Evolutionary conservation across 2,888 invertebrate species (phyloP), one percentile per base, ranked within the genome.

Genomic region (Torymus tubicola): DNA sequence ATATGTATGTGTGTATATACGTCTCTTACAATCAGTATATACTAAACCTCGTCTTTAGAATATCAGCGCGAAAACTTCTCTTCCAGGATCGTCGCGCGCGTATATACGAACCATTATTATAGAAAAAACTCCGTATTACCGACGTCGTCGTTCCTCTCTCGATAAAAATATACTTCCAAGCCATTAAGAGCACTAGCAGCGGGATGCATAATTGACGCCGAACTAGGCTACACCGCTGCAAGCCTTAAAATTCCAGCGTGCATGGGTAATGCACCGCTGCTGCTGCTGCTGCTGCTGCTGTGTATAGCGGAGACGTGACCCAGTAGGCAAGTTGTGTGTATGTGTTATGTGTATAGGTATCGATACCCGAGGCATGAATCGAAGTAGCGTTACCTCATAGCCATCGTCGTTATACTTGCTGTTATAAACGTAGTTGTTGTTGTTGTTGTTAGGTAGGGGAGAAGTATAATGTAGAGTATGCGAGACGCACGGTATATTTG

Each of bases 321-420:
- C 63, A 74, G 24, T 74, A 14, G 24, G 31, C 31, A 2, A 31
- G 31, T 8, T 31, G 31, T 8, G 31, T n/a, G n/a, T n/a, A 3
- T 2, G 31, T 31, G 31, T 1, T 31, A 8, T 31, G 3, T 24
- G 24, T 24, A 31, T 31, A 69, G 16, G 57, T 67, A 60, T 67
- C 72, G 71, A 78, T 78, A 78, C 57, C 65, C 58, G 31, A 72
- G 78, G 61, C 65, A 65, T 52, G 71, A 72, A 50, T 61, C 63
- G 60, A 78, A 67, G 60, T 72, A 67, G 16, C 78, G 78, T 72
- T 78, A 72, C 42, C 57, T 65, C 70, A 70, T 71, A 58, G 64
- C 3, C 18, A 12, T 4, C 0, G 13, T 4, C 52, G 60, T 11
- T 12, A 42, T 1, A 18, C n/a, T 18, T 16, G 13, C 50, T 50